Conservation (phyloP, 2,797 vertebrate genomes). For the Helarctos malayanus region DNA sequence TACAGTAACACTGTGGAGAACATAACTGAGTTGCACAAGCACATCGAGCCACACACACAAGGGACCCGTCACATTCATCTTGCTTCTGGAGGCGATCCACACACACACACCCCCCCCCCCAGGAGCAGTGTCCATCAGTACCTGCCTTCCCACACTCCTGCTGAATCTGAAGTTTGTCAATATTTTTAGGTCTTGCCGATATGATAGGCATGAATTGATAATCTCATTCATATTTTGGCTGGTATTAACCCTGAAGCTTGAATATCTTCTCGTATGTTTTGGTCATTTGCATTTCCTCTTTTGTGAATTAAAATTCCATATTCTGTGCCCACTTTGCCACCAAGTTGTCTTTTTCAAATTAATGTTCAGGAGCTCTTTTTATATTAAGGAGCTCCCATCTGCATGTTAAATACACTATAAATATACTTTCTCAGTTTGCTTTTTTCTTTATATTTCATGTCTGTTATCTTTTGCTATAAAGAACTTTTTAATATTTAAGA, state of each 20-base stretch:
- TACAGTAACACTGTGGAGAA: not conserved
- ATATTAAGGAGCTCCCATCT: not conserved
- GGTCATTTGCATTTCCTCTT: slow-evolving; percentile 4
- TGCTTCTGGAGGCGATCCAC: not conserved
- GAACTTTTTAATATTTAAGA: slow-evolving; percentile 45
- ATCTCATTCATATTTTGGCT: slow-evolving; percentile 18
- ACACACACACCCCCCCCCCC: not conserved
- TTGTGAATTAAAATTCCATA: slow-evolving; percentile 47
- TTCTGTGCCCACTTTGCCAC: slow-evolving; percentile 1
- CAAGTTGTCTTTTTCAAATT: slow-evolving; percentile 29
- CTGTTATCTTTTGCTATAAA: slow-evolving; percentile 16
- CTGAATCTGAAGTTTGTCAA: not conserved
- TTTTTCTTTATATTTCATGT: slow-evolving; percentile 46
- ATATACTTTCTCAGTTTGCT: not conserved
- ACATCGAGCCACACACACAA: not conserved
- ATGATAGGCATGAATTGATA: not conserved
- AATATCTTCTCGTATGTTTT: not conserved
- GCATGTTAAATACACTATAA: slow-evolving; percentile 5
- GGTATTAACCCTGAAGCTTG: not conserved
- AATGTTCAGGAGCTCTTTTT: slow-evolving; percentile 41
- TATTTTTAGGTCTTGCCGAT: slow-evolving; percentile 5
- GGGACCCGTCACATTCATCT: not conserved
- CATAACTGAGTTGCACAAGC: not conserved
- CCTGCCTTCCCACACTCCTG: not conserved
- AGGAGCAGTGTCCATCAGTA: not conserved